Conservation (phyloP, 2,113 vertebrate species). For the Rhynchomys soricoides region DNA sequence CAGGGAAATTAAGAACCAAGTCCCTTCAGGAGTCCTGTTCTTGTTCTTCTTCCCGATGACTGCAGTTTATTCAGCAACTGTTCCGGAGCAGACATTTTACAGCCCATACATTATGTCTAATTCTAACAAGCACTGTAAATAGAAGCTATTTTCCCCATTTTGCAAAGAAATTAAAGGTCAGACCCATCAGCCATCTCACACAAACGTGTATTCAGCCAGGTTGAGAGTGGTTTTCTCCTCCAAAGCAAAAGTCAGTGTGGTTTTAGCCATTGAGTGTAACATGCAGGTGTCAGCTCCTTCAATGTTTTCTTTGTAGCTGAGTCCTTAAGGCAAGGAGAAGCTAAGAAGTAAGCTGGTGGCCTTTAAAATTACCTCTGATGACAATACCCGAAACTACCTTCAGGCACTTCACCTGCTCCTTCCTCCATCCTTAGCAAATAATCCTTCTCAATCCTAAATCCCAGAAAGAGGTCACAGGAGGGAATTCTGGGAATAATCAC, state of each 20-base stretch:
- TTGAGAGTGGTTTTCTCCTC: not conserved
- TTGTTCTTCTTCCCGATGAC: not conserved
- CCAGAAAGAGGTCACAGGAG: not conserved
- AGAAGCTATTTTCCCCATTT: slow-evolving; percentile 19
- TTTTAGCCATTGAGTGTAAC: not conserved
- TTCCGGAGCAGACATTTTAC: not conserved
- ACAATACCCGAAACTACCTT: not conserved
- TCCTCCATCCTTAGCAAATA: not conserved
- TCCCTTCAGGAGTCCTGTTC: not conserved
- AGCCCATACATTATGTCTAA: not conserved
- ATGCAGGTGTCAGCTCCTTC: not conserved
- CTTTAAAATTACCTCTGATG: not conserved
- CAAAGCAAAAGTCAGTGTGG: slow-evolving; percentile 42
- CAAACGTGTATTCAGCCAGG: not conserved
- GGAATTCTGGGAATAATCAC: not conserved
- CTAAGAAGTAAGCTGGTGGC: not conserved
- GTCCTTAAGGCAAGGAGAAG: not conserved
- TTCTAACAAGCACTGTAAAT: not conserved
- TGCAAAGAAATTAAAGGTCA: slow-evolving; percentile 15
- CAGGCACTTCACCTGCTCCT: not conserved
- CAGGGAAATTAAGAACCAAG: not conserved
- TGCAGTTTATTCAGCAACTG: not conserved
- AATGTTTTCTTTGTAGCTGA: not conserved
- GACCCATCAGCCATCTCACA: not conserved
- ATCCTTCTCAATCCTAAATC: not conserved